These are phyloP conservation scores for Agriopis aurantiaria DNA, from an alignment of 2,888 invertebrate genomes.

Conservation along the genomic window DNA sequence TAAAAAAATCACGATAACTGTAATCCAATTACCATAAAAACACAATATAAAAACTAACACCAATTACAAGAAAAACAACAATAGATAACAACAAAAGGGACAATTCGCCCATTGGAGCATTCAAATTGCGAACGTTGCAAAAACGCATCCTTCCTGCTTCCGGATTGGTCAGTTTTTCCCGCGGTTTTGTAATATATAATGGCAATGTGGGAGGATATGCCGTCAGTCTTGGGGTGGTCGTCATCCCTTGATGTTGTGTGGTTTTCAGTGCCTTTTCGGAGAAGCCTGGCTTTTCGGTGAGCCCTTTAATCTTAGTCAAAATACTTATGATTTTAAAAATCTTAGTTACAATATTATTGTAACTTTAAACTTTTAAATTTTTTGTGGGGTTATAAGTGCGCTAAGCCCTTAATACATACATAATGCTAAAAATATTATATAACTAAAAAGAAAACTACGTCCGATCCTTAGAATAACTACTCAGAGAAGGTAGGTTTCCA, in stretches of 20 bases:
- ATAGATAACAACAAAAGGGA: slow-evolving; percentile 24
- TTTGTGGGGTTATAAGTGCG: no score
- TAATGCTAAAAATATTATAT: no score
- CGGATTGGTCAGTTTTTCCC: slow-evolving; percentile 74
- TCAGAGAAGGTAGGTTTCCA: no score
- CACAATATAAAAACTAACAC: slow-evolving; percentile 7
- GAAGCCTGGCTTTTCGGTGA: slow-evolving; percentile 48
- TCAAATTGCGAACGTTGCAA: slow-evolving; percentile 69
- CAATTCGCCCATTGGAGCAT: slow-evolving; percentile 76
- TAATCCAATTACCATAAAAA: slow-evolving; percentile 13
- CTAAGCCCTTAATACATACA: no score
- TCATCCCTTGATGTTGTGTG: slow-evolving; percentile 60
- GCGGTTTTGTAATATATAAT: slow-evolving; percentile 66
- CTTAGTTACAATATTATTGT: no score
- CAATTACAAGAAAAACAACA: slow-evolving; percentile 44
- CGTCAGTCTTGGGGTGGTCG: slow-evolving; percentile 66
- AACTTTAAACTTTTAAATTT: no score
- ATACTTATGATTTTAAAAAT: neutral
- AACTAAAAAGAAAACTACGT: no score
- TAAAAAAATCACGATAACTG: slow-evolving; percentile 1
- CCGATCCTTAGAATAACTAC: no score
- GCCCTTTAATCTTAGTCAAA: slow-evolving; percentile 36
- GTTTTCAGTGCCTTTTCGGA: slow-evolving; percentile 44
- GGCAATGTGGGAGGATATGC: slow-evolving; percentile 45
- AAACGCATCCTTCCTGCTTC: slow-evolving; percentile 82